phyloP scores from a whole-genome alignment of 1,140 invertebrate genomes.

The Drosophila hydei region DNA sequence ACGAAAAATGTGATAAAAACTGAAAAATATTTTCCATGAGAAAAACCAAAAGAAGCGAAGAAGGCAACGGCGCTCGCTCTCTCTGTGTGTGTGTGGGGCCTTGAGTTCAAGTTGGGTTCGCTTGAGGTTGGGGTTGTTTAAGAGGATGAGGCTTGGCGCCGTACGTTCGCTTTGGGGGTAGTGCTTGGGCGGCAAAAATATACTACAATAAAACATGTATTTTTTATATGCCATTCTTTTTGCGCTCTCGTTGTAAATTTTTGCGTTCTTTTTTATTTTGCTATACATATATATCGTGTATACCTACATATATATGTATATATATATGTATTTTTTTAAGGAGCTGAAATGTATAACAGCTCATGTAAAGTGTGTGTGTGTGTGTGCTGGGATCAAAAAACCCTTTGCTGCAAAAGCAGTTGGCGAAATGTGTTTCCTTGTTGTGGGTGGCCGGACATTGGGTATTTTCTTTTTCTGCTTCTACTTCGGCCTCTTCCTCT shows the following conservation, averaged over 20 bases:
- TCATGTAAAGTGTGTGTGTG: conserved; percentile 36
- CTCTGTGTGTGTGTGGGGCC: conserved; percentile 31
- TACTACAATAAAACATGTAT: conserved; percentile 82
- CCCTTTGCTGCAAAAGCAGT: conserved; percentile 59
- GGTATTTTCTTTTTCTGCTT: conserved; percentile 45
- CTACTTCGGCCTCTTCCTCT: conserved; percentile 6
- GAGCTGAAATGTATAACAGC: conserved; percentile 76
- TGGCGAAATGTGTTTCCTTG: conserved; percentile 38
- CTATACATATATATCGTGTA: conserved; percentile 21
- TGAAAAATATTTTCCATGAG: conserved; percentile 82
- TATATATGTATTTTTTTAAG: conserved; percentile 64
- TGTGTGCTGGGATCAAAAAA: conserved; percentile 69
- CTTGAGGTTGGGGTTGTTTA: conserved; percentile 17
- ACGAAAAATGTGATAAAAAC: conserved; percentile 64
- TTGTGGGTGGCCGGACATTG: conserved; percentile 61
- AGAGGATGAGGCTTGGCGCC: neutral
- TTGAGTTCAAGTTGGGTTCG: conserved; percentile 53
- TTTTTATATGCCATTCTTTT: conserved; percentile 71
- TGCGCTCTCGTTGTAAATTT: conserved; percentile 33
- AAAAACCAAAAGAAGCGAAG: conserved; percentile 76
- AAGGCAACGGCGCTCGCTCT: conserved; percentile 35
- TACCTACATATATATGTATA: conserved; percentile 24
- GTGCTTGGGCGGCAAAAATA: conserved; percentile 73
- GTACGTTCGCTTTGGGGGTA: conserved; percentile 11
- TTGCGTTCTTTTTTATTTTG: conserved; percentile 27